Base-by-base conservation (phyloP, 2,888 invertebrate genomes). In the Epirrhoe tristata region DNA sequence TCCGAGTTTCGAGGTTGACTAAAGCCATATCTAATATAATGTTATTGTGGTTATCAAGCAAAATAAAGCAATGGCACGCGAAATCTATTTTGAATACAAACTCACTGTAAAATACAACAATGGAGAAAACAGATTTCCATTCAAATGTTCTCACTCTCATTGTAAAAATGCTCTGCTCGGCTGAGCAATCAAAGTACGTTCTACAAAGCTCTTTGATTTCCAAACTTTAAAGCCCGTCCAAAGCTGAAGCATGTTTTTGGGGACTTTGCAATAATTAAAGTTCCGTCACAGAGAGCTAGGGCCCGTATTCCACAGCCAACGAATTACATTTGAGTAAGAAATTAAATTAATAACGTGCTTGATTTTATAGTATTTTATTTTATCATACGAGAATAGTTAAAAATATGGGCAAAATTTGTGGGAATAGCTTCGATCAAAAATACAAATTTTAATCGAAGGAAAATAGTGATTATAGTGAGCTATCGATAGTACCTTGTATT, bases 121-220 rank as follows among this genome's bases (percentile, higher is more conserved):
- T 43, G 5, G 12, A 43, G 39, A 24, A 51, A 51, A 17, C 8
- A 12, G 24, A 12, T 51, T 31, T 51, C 16, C 17, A 31, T 12
- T 51, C 8, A 16, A 16, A 16, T 14, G 36, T 51, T 24, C 31
- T n/a, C 5, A n/a, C 14, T 51, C 12, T 51, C 10, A 48, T 48
- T n/a, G 50, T 24, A 12, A 50, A 50, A 58, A 50, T 50, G 7
- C 17, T 0, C 48, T n/a, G 16, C n/a, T n/a, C n/a, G 32, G 12
- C 31, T 5, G 31, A 55, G 12, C 34, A 39, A 14, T 17, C 52
- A 17, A 55, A 64, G 51, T 31, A 36, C n/a, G n/a, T 36, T 57
- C 14, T 57, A 50, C 55, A 67, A 62, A 63, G 62, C 58, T 39
- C 58, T 62, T 62, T 66, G 58, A 58, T 58, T 63, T 43, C 24